A percentile compares a stretch with the other conserved stretches of the same genome.
Evolutionary conservation across 30 jellyfish, hydroid and myxozoan species (phyloP).

Genomic region (Clytia hemisphaerica): DNA sequence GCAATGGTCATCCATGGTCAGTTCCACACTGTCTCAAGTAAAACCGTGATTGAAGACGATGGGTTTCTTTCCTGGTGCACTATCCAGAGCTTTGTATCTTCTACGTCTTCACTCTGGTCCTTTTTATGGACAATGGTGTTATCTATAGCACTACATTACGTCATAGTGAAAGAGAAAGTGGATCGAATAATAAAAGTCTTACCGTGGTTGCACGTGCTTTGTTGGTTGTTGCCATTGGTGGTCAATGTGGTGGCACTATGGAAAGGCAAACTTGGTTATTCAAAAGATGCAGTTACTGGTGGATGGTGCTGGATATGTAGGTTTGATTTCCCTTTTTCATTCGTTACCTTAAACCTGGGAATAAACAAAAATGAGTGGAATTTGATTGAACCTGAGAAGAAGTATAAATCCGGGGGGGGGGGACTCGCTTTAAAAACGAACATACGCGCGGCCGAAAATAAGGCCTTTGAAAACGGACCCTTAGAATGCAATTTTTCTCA

Average conservation of each 20-base stretch:
- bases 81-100: conserved; percentile 51
- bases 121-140: conserved; percentile 51
- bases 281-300: conserved; percentile 52
- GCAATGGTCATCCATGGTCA: no score
- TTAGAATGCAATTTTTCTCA: no score
- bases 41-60: no score
- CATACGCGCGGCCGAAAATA: no score
- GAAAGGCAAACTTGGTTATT: conserved; percentile 33
- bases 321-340: no score
- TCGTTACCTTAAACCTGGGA: no score
- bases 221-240: conserved; percentile 56
- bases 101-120: conserved; percentile 34
- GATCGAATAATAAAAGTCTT: conserved; percentile 33
- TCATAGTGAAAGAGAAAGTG: conserved; percentile 25
- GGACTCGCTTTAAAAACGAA: no score
- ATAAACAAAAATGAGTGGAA: neutral
- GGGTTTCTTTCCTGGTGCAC: no score
- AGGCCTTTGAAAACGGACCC: no score
- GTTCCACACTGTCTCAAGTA: no score
- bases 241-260: conserved; percentile 38
- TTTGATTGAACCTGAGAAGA: no score
- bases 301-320: conserved; percentile 90
- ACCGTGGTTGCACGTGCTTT: conserved; percentile 44
- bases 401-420: no score
- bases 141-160: conserved; percentile 47